phyloP scores from a whole-genome alignment of 2,797 vertebrate genomes.

The Hylomyscus alleni region DNA sequence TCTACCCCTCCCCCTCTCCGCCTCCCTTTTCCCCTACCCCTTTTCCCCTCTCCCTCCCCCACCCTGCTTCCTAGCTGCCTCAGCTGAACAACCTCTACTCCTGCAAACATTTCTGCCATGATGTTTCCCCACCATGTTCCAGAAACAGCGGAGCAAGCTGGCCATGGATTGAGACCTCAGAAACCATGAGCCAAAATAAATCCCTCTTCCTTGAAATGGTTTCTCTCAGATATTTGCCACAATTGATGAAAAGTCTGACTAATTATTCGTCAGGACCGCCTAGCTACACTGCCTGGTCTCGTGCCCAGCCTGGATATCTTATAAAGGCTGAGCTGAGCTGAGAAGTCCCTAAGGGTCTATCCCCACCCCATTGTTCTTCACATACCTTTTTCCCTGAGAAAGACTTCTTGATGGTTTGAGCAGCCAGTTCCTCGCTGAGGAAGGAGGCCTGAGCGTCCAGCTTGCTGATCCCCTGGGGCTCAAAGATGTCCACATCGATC shows the following conservation, averaged over 20 bases:
- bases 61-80: neutral
- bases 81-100: neutral
- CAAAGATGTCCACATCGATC: slow-evolving; percentile 92
- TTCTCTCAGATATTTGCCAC: neutral
- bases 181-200: neutral
- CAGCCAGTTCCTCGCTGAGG: slow-evolving; percentile 88
- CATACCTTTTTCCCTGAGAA: slow-evolving; percentile 90
- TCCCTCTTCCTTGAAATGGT: neutral
- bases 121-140: neutral
- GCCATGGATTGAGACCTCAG: neutral
- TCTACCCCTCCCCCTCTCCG: too few relatives aligned
- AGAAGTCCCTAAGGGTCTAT: neutral
- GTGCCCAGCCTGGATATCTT: neutral
- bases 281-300: neutral
- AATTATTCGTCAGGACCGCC: too few relatives aligned
- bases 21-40: too few relatives aligned
- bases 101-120: neutral
- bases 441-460: slow-evolving; percentile 90
- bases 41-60: too few relatives aligned
- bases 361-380: neutral
- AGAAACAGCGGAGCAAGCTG: neutral
- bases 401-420: slow-evolving; percentile 90
- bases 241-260: neutral
- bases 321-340: neutral
- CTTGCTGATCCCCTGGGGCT: slow-evolving; percentile 91